These are phyloP conservation scores for Rambutsinella grinnellia DNA, from an alignment of 2,888 invertebrate genomes.

Conservation along the genomic window DNA sequence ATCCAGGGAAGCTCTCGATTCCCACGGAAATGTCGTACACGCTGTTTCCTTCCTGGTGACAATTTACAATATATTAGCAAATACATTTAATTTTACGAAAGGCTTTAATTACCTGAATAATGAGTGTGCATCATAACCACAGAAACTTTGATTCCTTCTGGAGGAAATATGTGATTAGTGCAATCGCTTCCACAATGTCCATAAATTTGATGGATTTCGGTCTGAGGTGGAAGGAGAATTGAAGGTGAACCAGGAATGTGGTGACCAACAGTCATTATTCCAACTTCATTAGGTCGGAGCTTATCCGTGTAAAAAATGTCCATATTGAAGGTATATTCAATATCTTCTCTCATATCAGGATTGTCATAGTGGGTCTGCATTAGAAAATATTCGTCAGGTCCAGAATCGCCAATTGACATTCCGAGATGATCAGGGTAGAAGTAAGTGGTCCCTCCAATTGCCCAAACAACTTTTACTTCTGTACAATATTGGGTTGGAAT, in stretches of 20 bases:
- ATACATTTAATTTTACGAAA: too few relatives aligned
- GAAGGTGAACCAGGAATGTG: constrained; percentile 45
- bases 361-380: constrained; percentile 45
- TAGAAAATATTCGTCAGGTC: constrained; percentile 18
- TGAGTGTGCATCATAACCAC: constrained; percentile 15
- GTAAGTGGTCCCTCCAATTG: too few relatives aligned
- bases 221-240: constrained; percentile 25
- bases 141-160: constrained; percentile 3
- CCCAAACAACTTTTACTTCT: too few relatives aligned
- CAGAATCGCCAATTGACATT: constrained; percentile 10
- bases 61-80: too few relatives aligned
- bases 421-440: too few relatives aligned
- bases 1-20: constrained; percentile 83
- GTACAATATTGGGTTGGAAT: constrained; percentile 20
- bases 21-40: constrained; percentile 81
- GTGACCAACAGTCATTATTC: constrained; percentile 19
- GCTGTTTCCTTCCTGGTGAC: too few relatives aligned
- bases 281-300: constrained; percentile 9
- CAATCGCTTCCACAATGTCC: constrained; percentile 27
- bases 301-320: constrained; percentile 27
- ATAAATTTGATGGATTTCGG: constrained; percentile 5
- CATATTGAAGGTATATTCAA: constrained; percentile 16
- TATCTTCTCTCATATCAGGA: not conserved
- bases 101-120: constrained; percentile 77
- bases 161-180: constrained; percentile 12